phyloP scores from a whole-genome alignment of 2,797 vertebrate genomes.

The Meda fulgida region DNA sequence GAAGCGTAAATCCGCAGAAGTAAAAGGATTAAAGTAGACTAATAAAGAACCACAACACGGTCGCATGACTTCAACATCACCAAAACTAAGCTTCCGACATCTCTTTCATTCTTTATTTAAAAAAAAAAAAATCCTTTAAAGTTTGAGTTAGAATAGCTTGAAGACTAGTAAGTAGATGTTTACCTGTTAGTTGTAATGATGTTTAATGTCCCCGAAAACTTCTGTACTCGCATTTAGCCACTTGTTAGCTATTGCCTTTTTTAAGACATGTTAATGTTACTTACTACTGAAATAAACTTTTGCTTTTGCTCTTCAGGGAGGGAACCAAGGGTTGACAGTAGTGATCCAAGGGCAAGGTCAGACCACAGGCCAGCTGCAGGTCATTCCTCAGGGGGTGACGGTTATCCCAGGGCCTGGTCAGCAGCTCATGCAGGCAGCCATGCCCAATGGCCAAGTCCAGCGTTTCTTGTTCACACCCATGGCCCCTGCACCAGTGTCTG shows the following conservation, averaged over 20 bases:
- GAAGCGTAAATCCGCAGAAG: background rate
- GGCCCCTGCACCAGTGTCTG: constrained; percentile 63
- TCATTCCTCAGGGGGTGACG: constrained; percentile 95
- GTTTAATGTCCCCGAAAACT: background rate
- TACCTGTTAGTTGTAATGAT: background rate
- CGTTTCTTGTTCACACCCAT: constrained; percentile 96
- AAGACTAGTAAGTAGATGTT: background rate
- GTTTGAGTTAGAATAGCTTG: background rate
- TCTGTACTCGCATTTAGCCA: background rate
- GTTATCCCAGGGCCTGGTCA: constrained; percentile 94
- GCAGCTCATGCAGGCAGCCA: constrained; percentile 99
- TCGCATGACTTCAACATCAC: too few relatives aligned
- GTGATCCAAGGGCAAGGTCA: constrained; percentile 99
- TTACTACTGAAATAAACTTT: background rate
- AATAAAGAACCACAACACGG: too few relatives aligned
- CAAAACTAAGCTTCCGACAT: too few relatives aligned
- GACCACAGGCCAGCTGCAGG: constrained; percentile 93
- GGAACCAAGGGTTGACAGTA: constrained; percentile 94
- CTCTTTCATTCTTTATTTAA: too few relatives aligned
- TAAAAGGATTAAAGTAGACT: background rate
- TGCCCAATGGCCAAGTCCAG: constrained; percentile 97
- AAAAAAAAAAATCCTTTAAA: too few relatives aligned
- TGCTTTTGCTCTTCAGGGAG: constrained; percentile 76
- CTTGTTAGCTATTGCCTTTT: background rate
- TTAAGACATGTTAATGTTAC: background rate